Evolutionary conservation across 1,140 invertebrate species (phyloP), one percentile per base, ranked within the genome.

Genomic region (Orius insidiosus): DNA sequence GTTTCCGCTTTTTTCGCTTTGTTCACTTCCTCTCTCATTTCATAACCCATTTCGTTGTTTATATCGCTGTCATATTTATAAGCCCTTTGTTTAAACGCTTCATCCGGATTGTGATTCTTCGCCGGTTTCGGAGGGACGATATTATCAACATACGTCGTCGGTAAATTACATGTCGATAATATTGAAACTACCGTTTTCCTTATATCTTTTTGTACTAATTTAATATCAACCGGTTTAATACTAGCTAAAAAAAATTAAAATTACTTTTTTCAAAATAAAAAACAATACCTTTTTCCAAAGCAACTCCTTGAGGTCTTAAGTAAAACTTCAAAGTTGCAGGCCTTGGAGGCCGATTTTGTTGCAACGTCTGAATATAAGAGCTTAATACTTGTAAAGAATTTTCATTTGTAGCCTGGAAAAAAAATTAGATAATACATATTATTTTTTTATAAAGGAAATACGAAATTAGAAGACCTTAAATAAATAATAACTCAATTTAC

Each of bases 331-430:
- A 60, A 24, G 66, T 68, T 16, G 72, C 68, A 37, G 77, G 66
- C 45, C 68, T 56, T 44, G 71, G 59, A 46, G 68, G 63, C 59
- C 68, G 62, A 54, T 71, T 69, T 56, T 74, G 68, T 58, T 83
- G 73, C 50, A 85, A 61, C 47, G 68, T 72, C 62, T 88, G 78
- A 52, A 94, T 61, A 55, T 86, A 75, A 34, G 78, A 81, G 66
- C 86, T 92, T 33, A 94, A 63, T 51, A 78, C 71, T 63, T 93
- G 88, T 48, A 94, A 61, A 2, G 87, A 92, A 58, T 85, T 77
- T 65, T 94, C 89, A 71, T 95, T 95, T 2, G 84, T 78, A 48
- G 75, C 74, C 78, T 90, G n/a, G n/a, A n/a, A 61, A 35, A n/a
- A 72, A 66, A 14, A 14, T 14, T 11, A 13, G 16, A 2, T 40